These are phyloP conservation scores for Agapostemon virescens DNA, from an alignment of 2,888 invertebrate genomes.

Conservation along the genomic window DNA sequence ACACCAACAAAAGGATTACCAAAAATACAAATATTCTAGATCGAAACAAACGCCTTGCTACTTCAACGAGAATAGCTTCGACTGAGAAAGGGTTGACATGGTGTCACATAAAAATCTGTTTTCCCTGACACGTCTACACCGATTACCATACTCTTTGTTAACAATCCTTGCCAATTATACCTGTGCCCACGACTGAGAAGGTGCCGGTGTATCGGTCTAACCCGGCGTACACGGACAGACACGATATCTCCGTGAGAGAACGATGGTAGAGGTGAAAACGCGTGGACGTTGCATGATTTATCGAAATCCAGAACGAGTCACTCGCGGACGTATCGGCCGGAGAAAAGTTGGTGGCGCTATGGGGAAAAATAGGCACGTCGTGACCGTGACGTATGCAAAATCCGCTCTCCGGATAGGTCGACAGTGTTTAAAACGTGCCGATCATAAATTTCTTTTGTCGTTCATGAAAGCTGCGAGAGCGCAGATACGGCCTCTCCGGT, in stretches of 20 bases:
- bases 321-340: not conserved
- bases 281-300: not conserved
- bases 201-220: too few relatives aligned
- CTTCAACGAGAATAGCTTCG: too few relatives aligned
- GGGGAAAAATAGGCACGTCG: conserved; percentile 28
- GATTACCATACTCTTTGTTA: too few relatives aligned
- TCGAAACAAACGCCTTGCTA: too few relatives aligned
- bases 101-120: too few relatives aligned
- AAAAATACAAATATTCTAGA: too few relatives aligned
- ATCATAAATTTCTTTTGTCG: conserved; percentile 52
- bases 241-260: not conserved
- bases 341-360: not conserved
- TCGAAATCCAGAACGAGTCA: not conserved
- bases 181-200: not conserved
- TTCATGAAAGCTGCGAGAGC: conserved; percentile 34
- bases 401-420: conserved; percentile 10
- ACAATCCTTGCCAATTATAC: not conserved
- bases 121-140: too few relatives aligned
- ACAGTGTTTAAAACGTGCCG: conserved; percentile 28
- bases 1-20: too few relatives aligned
- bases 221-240: too few relatives aligned
- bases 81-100: too few relatives aligned
- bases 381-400: conserved; percentile 35
- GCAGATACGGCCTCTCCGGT: too few relatives aligned
- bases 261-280: not conserved